A percentile compares a stretch with the other conserved stretches of the same genome.
Conservation (phyloP, 2,888 invertebrate species). For the Diaperis boleti region DNA sequence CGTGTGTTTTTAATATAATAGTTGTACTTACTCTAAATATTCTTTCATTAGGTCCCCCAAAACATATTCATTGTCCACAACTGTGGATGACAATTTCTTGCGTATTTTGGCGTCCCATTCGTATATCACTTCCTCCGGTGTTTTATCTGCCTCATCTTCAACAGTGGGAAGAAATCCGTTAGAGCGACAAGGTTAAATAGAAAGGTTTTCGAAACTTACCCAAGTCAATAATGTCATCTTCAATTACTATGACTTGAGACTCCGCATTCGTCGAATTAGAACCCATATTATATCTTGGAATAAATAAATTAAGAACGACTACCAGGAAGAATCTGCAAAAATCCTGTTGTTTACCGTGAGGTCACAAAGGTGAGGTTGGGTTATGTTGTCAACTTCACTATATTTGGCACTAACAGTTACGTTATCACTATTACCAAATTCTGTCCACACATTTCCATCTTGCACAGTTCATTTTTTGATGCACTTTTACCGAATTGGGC, state of each 20-base stretch:
- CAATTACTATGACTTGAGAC: conserved; percentile 22
- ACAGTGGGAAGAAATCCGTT: not conserved
- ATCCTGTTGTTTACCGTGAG: conserved; percentile 37
- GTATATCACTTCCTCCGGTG: conserved; percentile 45
- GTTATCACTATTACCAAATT: not conserved
- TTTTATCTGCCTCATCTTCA: conserved; percentile 30
- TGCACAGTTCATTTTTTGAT: not conserved
- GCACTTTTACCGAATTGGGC: conserved; percentile 1
- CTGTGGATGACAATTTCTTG: conserved; percentile 44
- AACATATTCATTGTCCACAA: conserved; percentile 46
- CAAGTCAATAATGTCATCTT: conserved; percentile 37
- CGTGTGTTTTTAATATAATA: not conserved
- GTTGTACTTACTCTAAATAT: conserved; percentile 51
- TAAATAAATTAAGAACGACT: conserved; percentile 20
- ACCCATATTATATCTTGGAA: conserved; percentile 18
- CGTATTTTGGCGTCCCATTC: conserved; percentile 51
- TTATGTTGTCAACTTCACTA: conserved; percentile 31
- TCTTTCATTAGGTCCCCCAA: conserved; percentile 50
- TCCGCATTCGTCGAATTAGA: conserved; percentile 10
- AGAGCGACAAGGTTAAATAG: not conserved
- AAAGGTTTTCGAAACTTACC: conserved; percentile 28
- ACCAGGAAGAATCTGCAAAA: conserved; percentile 9
- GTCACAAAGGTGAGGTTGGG: conserved; percentile 41
- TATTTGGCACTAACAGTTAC: not conserved
- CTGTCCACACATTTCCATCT: not conserved